Evolutionary conservation across 2,888 invertebrate species (phyloP), one percentile per base, ranked within the genome.

Genomic region (Andrena camellia): DNA sequence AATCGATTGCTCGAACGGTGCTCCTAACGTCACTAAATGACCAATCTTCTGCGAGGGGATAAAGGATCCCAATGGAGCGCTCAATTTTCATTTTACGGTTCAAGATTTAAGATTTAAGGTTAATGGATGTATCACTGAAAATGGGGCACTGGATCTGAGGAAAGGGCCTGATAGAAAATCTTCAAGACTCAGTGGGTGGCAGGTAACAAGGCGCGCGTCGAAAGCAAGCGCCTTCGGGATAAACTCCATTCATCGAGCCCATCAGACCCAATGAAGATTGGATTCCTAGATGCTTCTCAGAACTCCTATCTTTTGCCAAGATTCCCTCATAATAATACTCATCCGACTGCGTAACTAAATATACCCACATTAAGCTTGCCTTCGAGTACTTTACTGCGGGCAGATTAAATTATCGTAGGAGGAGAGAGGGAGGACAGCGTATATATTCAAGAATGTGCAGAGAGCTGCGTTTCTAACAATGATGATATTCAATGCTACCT

Each of bases 191-290:
- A 13, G 57, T 77, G 77, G 76, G 76, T 77, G 72, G 72, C n/a
- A 57, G 54, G 52, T n/a, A 20, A 60, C 48, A 13, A 35, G 26
- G 54, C 33, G 29, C 26, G 42, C 59, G 20, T 64, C 63, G 72
- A 57, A 73, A 59, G 59, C 57, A 48, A 66, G 23, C 66, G 76
- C 72, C 76, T 72, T 72, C 72, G 57, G 63, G 64, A 72, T 63
- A 59, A 57, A 57, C 77, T 73, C 33, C 57, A 73, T 77, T 73
- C 73, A 77, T 77, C 57, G 76, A 63, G 57, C 67, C 76, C 68
- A 78, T 78, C 75, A 75, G 68, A 31, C 48, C 23, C 73, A 66
- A 73, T 57, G 66, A 29, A 66, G 64, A 73, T 73, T 54, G 13
- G 57, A 13, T 26, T 54, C 35, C 75, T 60, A 62, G 78, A 75